Evolutionary conservation across 2,888 invertebrate species (phyloP).

Genomic region (Perizoma flavofasciatum): DNA sequence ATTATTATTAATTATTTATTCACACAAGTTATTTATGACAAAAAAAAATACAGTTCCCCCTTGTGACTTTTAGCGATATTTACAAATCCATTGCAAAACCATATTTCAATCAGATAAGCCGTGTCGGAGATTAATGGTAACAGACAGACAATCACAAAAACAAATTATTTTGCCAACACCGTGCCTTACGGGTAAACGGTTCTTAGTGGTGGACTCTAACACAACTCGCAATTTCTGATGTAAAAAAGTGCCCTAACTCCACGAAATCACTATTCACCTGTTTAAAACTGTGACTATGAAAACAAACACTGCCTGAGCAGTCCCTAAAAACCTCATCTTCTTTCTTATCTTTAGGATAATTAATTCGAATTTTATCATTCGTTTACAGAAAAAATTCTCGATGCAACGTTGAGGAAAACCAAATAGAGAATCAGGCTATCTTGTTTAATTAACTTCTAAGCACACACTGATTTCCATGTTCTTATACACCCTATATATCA

Average conservation of each 20-base stretch:
- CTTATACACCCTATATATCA: constrained; percentile 73
- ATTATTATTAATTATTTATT: not conserved
- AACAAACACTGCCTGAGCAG: constrained; percentile 15
- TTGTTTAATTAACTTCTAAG: constrained; percentile 76
- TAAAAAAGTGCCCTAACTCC: too few species aligned
- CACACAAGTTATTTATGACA: too few species aligned
- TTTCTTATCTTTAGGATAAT: constrained; percentile 29
- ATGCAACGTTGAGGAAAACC: constrained; percentile 58
- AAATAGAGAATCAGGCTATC: constrained; percentile 76
- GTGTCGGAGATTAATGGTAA: too few species aligned
- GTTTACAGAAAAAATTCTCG: constrained; percentile 36
- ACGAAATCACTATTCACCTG: constrained; percentile 1
- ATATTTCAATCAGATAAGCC: too few species aligned
- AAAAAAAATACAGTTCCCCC: too few species aligned
- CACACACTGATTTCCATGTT: constrained; percentile 76
- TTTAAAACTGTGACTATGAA: constrained; percentile 12
- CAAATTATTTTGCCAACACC: too few species aligned
- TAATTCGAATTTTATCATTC: constrained; percentile 30
- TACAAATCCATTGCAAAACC: too few species aligned
- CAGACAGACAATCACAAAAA: too few species aligned
- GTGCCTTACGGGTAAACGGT: too few species aligned
- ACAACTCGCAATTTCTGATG: too few species aligned
- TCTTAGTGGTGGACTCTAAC: too few species aligned
- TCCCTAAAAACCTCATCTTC: constrained; percentile 21
- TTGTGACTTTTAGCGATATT: too few species aligned